Evolutionary conservation across 2,888 invertebrate genomes (phyloP), one percentile per base, ranked within the genome.

Genomic region (Apoderus coryli): DNA sequence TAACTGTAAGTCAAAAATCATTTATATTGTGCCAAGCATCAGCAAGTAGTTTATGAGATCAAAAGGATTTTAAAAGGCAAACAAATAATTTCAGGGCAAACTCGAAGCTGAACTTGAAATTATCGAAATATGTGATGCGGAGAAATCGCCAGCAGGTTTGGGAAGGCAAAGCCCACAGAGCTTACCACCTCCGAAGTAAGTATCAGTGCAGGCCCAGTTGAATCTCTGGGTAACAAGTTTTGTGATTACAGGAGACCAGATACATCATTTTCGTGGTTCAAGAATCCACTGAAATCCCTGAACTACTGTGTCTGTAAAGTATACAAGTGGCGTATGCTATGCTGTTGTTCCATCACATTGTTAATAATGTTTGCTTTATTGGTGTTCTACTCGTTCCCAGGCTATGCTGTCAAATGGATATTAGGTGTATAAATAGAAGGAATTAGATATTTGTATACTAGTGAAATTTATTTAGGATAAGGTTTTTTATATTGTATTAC

Each of bases 101-200:
- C 57, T 79, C n/a, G 73, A 81, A 47, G 50, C 76, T 39, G 74
- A 77, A 48, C 46, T 81, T 39, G 65, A 67, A 33, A 46, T 80
- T 7, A 40, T 78, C 16, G 62, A 67, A 0, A 60, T 61, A 30
- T 60, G 64, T 16, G 73, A 75, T 44, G 76, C 79, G 0, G 44
- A 58, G 2, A 46, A 63, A 25, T 57, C 61, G 43, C 78, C 79
- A 0, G 77, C 63, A 1, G 80, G 80, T 4, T 45, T 65, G 7
- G 79, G 75, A 11, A 61, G 77, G 36, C 57, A 67, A 32, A 63
- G 68, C 3, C 78, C 79, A 0, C 62, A 68, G 43, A 60, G 68
- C 3, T 55, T 81, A 27, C 66, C 72, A 2, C 49, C 56, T 5
- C 79, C 80, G 4, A 57, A 61, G 79, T 79, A 58, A 59, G n/a